Evolutionary conservation across 2,797 vertebrate species (phyloP).

Genomic region (Melopsittacus undulatus): DNA sequence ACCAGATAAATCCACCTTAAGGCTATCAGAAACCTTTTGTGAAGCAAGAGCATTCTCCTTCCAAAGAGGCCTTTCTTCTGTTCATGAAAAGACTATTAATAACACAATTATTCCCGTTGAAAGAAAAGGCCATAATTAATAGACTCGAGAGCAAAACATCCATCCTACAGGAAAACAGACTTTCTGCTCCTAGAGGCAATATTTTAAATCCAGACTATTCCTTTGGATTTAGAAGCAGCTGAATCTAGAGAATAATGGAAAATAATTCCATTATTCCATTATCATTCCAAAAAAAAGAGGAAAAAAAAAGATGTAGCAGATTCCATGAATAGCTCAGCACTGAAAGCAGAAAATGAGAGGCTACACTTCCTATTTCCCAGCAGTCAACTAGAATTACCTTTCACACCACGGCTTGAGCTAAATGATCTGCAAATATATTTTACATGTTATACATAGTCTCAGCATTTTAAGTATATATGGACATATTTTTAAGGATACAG

Average conservation of each 20-base stretch:
- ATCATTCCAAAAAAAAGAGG: neutral
- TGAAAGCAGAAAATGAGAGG: conserved; percentile 38
- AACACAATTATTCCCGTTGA: conserved; percentile 72
- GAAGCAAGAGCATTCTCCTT: conserved; percentile 63
- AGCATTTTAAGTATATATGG: neutral
- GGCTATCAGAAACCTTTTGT: conserved; percentile 74
- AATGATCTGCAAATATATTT: conserved; percentile 34
- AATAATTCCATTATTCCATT: conserved; percentile 10
- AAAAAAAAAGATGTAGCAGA: neutral
- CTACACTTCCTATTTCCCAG: conserved; percentile 24
- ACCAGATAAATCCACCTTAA: conserved; percentile 74
- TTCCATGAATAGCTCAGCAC: conserved; percentile 34
- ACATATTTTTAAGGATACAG: conserved; percentile 13
- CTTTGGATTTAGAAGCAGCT: conserved; percentile 41
- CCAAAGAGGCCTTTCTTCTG: conserved; percentile 70
- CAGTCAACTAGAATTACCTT: conserved; percentile 36
- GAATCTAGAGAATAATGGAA: conserved; percentile 41
- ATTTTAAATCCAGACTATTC: conserved; percentile 58
- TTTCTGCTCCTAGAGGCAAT: conserved; percentile 18
- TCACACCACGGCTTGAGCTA: conserved; percentile 28
- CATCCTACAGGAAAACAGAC: conserved; percentile 17
- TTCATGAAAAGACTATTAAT: conserved; percentile 75
- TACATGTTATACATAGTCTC: neutral
- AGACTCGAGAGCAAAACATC: conserved; percentile 54
- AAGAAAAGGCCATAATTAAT: conserved; percentile 72